Evolutionary conservation across 2,113 vertebrate genomes (phyloP), one percentile per base, ranked within the genome.

Genomic region (Mungos mungo): DNA sequence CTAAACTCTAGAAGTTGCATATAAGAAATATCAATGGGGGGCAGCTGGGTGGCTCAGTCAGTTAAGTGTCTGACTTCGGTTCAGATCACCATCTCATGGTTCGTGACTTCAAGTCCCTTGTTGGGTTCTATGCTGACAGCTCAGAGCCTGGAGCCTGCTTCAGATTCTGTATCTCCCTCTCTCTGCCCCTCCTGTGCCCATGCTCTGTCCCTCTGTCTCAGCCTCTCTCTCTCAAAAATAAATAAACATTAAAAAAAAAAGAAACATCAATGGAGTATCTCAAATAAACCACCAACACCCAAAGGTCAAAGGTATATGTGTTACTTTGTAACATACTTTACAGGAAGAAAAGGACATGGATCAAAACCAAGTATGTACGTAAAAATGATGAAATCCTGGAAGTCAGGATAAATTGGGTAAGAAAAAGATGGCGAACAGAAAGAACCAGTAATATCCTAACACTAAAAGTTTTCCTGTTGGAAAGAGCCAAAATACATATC

Each of bases 401-500:
- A 54, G 25, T 47, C 31, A 80, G 8, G 52, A 18, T 88, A 33
- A 79, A 12, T 21, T 80, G 23, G 31, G 9, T 57, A 80, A 97
- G 38, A 19, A 77, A 80, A 90, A 97, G 63, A 88, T 68, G 15
- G 10, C 10, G 21, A 93, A n/a, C 2, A 79, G 25, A 54, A 95
- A 85, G 27, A 11, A 66, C 9, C 21, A 90, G n/a, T 38, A 35
- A 74, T 38, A 79, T 31, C 2, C 9, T 14, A 83, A 63, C 35
- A 87, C 9, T 41, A 16, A 84, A 79, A 90, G 4, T 0, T 77
- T 69, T 25, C 19, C 68, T 74, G 45, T 7, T 92, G 12, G 33
- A 2, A 83, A 87, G 87, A 97, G n/a, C 6, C 18, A 80, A 92
- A 71, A n/a, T 76, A 82, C 86, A 88, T 57, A 80, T 25, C 18